Percentiles rank a stretch among this genome's conserved stretches.
Conservation (phyloP, 2,113 vertebrate species). For the Sorex araneus region DNA sequence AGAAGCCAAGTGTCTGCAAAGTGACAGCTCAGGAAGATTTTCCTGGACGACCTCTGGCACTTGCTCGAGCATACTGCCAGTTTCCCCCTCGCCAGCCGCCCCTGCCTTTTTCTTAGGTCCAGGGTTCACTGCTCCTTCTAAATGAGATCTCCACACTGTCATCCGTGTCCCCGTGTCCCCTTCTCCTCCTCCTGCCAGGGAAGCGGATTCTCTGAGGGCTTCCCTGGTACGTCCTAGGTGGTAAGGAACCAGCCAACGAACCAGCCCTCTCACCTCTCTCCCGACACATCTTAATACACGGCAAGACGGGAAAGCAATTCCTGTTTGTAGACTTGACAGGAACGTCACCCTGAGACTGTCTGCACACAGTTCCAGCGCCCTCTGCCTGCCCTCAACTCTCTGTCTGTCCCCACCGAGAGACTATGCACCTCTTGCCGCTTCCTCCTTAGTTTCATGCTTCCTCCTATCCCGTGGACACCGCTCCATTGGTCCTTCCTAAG, state of each 20-base stretch:
- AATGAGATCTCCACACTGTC: not conserved
- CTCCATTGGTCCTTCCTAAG: not conserved
- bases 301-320: not conserved
- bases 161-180: too few species aligned
- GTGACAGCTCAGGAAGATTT: not conserved
- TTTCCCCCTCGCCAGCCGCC: accelerated
- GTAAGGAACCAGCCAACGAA: not conserved
- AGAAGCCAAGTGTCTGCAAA: not conserved
- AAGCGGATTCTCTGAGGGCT: not conserved
- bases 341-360: not conserved
- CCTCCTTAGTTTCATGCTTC: not conserved
- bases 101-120: not conserved
- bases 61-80: not conserved
- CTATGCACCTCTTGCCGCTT: not conserved
- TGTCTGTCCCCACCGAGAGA: not conserved
- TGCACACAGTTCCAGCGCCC: not conserved
- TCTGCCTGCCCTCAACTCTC: not conserved
- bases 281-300: not conserved
- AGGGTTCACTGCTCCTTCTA: not conserved
- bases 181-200: not conserved
- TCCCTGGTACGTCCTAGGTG: not conserved
- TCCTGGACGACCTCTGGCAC: not conserved
- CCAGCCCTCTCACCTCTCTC: too few species aligned
- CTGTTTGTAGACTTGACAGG: not conserved
- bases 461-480: too few species aligned